These are phyloP conservation scores for Collichthys lucidus DNA, from an alignment of 2,113 vertebrate genomes.

Conservation along the genomic window DNA sequence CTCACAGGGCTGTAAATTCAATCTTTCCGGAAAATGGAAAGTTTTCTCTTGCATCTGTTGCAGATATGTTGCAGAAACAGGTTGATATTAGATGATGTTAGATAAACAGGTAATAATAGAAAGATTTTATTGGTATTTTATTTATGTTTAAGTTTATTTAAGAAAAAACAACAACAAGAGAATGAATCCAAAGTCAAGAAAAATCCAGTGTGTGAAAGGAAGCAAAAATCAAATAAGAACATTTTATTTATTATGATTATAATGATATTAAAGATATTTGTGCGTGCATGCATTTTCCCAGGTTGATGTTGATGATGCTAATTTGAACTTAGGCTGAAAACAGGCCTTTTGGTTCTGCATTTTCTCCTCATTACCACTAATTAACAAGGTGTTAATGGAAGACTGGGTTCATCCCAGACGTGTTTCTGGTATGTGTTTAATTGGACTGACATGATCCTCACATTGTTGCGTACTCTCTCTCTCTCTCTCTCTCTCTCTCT, in stretches of 20 bases:
- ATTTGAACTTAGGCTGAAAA: slow-evolving; percentile 5
- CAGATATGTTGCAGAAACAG: neutral
- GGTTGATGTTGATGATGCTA: neutral
- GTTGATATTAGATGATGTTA: no score
- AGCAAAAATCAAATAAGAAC: slow-evolving; percentile 1
- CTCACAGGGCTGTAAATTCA: slow-evolving; percentile 1
- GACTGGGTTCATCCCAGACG: slow-evolving; percentile 27
- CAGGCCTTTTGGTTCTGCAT: neutral
- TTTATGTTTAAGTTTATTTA: neutral
- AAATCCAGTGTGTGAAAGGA: neutral
- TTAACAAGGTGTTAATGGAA: slow-evolving; percentile 34
- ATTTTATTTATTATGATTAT: neutral
- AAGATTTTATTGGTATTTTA: neutral
- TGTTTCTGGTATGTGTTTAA: slow-evolving; percentile 29
- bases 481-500: no score
- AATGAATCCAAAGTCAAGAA: neutral
- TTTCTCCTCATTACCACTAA: slow-evolving; percentile 19
- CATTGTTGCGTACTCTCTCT: neutral
- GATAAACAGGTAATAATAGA: neutral
- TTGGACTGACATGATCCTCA: neutral
- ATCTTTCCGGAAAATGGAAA: slow-evolving; percentile 8
- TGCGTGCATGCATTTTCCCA: neutral
- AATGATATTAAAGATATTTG: neutral
- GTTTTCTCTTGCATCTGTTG: neutral
- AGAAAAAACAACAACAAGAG: neutral